phyloP scores from a whole-genome alignment of 92 coral and sea anemone species.

The Chrysogorgia sp. region DNA sequence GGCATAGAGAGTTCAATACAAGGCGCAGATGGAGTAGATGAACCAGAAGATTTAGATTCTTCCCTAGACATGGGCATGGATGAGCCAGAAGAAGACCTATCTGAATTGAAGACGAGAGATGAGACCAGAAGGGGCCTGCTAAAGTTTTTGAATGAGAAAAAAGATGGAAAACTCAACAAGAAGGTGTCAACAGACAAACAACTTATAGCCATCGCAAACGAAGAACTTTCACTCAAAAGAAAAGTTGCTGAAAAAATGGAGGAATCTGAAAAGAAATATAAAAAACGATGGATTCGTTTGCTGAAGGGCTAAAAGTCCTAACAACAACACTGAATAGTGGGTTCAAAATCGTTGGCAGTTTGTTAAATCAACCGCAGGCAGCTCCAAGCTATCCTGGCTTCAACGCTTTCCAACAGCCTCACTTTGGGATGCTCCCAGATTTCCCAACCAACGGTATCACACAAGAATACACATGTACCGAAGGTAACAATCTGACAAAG shows the following conservation, averaged over 20 bases:
- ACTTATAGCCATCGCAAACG: no score
- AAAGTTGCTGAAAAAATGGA: conserved; percentile 18
- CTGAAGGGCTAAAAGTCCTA: conserved; percentile 18
- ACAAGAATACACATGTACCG: conserved; percentile 5
- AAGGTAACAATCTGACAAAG: no score
- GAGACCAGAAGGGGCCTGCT: background rate
- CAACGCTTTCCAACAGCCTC: no score
- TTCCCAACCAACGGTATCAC: conserved; percentile 11
- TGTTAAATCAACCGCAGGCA: no score
- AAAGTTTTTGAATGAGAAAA: conserved; percentile 14
- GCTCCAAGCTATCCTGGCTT: no score
- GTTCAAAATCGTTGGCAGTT: no score
- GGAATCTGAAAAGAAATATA: conserved; percentile 17
- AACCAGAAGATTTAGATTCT: background rate
- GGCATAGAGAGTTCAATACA: conserved; percentile 4
- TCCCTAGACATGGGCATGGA: conserved; percentile 8
- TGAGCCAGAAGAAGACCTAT: conserved; percentile 10
- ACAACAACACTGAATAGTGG: background rate
- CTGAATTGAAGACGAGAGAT: no score
- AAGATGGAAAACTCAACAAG: conserved; percentile 27
- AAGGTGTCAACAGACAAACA: conserved; percentile 26
- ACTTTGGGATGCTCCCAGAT: no score
- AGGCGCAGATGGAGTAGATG: conserved; percentile 5
- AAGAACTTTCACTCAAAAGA: conserved; percentile 14
- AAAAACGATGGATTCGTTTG: conserved; percentile 18